Conservation (phyloP, 2,113 vertebrate genomes). For the Macrotus californicus region DNA sequence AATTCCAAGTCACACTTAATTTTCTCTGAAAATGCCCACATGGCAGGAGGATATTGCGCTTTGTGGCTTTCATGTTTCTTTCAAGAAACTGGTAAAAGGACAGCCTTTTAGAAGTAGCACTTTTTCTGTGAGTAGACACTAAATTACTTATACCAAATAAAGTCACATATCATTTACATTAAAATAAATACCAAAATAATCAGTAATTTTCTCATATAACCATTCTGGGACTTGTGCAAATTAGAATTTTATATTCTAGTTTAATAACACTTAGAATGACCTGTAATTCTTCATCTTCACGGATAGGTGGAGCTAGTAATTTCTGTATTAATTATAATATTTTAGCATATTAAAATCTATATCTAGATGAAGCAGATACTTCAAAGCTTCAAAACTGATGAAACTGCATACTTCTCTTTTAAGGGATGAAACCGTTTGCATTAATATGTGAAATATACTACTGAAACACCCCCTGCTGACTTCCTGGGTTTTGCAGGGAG, state of each 20-base stretch:
- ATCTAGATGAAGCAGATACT: constrained; percentile 67
- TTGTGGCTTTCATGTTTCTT: constrained; percentile 46
- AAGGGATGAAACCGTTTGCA: constrained; percentile 57
- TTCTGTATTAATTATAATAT: constrained; percentile 70
- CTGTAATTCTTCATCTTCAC: constrained; percentile 58
- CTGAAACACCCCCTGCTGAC: constrained; percentile 64
- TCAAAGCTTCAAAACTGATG: constrained; percentile 67
- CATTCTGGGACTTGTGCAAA: constrained; percentile 49
- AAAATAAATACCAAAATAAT: constrained; percentile 60
- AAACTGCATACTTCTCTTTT: constrained; percentile 64
- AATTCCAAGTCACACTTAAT: constrained; percentile 65
- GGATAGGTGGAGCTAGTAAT: constrained; percentile 64
- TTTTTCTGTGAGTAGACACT: constrained; percentile 47
- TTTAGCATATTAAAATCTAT: constrained; percentile 70
- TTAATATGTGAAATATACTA: constrained; percentile 52
- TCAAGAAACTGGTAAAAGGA: constrained; percentile 26
- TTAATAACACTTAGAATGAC: constrained; percentile 2
- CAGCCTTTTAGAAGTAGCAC: constrained; percentile 49
- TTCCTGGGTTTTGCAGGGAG: constrained; percentile 43
- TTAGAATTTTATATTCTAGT: constrained; percentile 3
- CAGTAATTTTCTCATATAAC: constrained; percentile 37
- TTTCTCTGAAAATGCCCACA: constrained; percentile 65
- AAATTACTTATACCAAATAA: constrained; percentile 57
- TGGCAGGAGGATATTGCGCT: constrained; percentile 50
- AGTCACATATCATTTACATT: constrained; percentile 52